Percentiles rank a stretch among this genome's conserved stretches.
Evolutionary conservation across 2,888 invertebrate species (phyloP).

Genomic region (Leptodirus hochenwartii): DNA sequence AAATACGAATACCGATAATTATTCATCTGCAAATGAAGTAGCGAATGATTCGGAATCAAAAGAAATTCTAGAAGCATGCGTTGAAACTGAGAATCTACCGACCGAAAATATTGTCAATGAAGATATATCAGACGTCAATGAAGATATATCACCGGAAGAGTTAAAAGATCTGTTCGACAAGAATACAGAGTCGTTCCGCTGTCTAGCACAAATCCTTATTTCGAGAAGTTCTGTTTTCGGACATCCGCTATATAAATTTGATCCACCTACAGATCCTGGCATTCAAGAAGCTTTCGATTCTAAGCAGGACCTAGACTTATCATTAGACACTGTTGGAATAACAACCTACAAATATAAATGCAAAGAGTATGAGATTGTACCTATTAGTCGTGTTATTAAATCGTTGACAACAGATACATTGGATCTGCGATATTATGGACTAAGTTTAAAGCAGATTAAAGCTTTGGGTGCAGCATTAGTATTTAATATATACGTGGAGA

Average conservation of each 20-base stretch:
- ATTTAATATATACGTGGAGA: constrained; percentile 21
- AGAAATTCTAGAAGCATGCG: constrained; percentile 6
- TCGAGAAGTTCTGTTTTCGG: constrained; percentile 30
- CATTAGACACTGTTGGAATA: constrained; percentile 19
- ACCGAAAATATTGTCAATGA: constrained; percentile 7
- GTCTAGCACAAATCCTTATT: constrained; percentile 22
- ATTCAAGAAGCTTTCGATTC: constrained; percentile 23
- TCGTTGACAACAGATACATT: constrained; percentile 18
- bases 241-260: constrained; percentile 29
- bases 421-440: constrained; percentile 21
- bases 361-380: constrained; percentile 22
- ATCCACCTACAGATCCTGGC: constrained; percentile 24
- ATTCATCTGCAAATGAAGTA: too few relatives aligned
- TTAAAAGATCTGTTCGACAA: constrained; percentile 17
- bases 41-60: too few relatives aligned
- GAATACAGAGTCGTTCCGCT: constrained; percentile 23
- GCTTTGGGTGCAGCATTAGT: constrained; percentile 23
- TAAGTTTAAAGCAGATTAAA: constrained; percentile 20
- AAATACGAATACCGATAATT: too few relatives aligned
- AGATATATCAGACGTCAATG: constrained; percentile 15
- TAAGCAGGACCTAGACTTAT: too few relatives aligned
- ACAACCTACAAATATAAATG: constrained; percentile 23
- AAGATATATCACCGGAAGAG: constrained; percentile 14
- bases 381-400: constrained; percentile 20
- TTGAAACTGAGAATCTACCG: too few relatives aligned